Evolutionary conservation across 2,888 invertebrate species (phyloP).

Genomic region (Coecobrya sp.): DNA sequence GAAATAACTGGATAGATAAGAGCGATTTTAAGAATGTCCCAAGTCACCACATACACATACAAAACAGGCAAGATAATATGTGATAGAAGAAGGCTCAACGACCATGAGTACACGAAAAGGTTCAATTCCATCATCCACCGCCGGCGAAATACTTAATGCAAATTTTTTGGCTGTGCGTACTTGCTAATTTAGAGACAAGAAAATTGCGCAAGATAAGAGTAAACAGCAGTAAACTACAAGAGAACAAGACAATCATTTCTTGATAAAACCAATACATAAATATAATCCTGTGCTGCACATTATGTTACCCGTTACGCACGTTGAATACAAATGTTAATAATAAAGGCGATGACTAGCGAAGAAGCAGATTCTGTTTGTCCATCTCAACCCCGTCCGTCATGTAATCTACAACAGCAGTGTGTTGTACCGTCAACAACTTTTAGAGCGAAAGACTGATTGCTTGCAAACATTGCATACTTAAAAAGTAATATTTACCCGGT

Average conservation of each 20-base stretch:
- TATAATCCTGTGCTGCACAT: slow-evolving; percentile 35
- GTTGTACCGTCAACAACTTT: neutral
- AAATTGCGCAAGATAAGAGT: neutral
- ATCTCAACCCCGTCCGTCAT: neutral
- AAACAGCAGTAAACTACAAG: slow-evolving; percentile 35
- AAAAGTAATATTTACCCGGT: slow-evolving; percentile 64
- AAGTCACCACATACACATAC: neutral
- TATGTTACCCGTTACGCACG: slow-evolving; percentile 50
- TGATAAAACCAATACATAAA: slow-evolving; percentile 76
- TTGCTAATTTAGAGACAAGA: slow-evolving; percentile 25
- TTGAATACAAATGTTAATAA: slow-evolving; percentile 44
- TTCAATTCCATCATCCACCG: neutral
- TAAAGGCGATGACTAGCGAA: slow-evolving; percentile 7
- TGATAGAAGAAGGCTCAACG: neutral
- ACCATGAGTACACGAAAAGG: neutral
- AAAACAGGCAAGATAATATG: neutral
- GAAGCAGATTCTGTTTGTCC: slow-evolving; percentile 12
- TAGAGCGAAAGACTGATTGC: slow-evolving; percentile 42
- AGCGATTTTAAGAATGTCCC: neutral
- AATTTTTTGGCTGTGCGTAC: slow-evolving; percentile 37
- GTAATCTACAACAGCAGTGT: neutral
- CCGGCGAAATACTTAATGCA: slow-evolving; percentile 58
- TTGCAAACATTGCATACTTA: slow-evolving; percentile 57
- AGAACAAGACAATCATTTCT: slow-evolving; percentile 63
- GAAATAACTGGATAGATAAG: slow-evolving; percentile 42